Evolutionary conservation across 2,888 invertebrate genomes (phyloP).

Genomic region (Calliphora vomitoria): DNA sequence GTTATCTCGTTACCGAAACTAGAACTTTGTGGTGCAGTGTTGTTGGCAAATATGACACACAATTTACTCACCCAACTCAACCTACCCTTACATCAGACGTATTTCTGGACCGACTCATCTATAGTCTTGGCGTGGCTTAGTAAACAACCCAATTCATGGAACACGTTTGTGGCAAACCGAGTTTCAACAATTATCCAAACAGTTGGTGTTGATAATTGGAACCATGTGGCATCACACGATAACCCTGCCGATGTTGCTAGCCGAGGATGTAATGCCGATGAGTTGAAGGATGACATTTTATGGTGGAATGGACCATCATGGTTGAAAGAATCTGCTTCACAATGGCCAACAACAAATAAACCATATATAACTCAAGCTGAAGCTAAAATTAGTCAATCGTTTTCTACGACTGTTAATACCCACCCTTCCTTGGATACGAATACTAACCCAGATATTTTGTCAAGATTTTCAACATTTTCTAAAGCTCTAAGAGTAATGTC

Average conservation of each 20-base stretch:
- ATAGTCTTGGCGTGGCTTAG: background rate
- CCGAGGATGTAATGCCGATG: background rate
- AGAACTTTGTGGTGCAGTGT: constrained; percentile 21
- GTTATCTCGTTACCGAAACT: constrained; percentile 14
- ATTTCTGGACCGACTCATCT: constrained; percentile 4
- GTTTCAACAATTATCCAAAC: too few species aligned
- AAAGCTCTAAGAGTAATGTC: too few species aligned
- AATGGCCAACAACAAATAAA: background rate
- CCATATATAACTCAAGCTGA: background rate
- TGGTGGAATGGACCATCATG: background rate
- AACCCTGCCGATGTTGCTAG: constrained; percentile 15
- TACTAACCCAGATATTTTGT: too few species aligned
- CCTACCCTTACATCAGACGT: background rate
- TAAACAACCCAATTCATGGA: background rate
- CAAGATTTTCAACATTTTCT: too few species aligned
- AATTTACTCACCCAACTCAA: background rate
- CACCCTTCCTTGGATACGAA: background rate
- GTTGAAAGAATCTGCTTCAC: background rate
- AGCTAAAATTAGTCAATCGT: background rate
- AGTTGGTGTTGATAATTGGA: background rate
- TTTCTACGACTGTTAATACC: background rate
- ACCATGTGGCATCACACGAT: constrained; percentile 6
- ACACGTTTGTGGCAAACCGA: too few species aligned
- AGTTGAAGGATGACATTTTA: too few species aligned
- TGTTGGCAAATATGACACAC: constrained; percentile 1